A percentile compares a stretch with the other conserved stretches of the same genome.
Conservation (phyloP, 2,113 vertebrate genomes). For the Tachycineta bicolor region DNA sequence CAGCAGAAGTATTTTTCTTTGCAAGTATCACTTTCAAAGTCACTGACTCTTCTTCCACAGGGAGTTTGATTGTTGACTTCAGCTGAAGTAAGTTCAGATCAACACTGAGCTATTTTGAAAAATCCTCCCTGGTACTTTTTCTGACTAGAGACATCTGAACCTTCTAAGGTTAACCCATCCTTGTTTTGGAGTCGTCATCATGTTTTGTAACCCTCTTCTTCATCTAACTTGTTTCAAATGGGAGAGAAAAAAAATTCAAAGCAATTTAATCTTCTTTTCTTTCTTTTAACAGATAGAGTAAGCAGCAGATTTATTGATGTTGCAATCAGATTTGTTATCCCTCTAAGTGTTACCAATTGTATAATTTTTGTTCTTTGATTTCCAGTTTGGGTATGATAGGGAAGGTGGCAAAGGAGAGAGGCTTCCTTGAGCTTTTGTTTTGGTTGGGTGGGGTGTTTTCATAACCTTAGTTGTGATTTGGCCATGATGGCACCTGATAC, state of each 20-base stretch:
- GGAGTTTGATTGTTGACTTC: constrained; percentile 55
- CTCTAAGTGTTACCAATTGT: background rate
- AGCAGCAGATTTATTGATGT: background rate
- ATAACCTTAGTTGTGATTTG: background rate
- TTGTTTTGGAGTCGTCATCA: background rate
- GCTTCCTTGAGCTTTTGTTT: background rate
- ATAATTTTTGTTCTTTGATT: background rate
- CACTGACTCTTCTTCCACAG: constrained; percentile 41
- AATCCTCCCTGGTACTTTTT: constrained; percentile 29
- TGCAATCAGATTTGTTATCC: background rate
- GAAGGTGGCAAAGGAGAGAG: background rate
- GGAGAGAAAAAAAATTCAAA: background rate
- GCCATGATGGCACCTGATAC: background rate
- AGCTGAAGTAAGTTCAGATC: constrained; percentile 33
- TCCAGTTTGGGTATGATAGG: background rate
- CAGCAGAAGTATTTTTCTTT: constrained; percentile 35
- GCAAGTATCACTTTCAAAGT: constrained; percentile 57
- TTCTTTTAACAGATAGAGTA: background rate
- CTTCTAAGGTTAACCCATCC: background rate
- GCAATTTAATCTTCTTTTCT: background rate
- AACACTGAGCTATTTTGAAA: constrained; percentile 43
- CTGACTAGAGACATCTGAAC: constrained; percentile 8
- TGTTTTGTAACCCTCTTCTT: background rate
- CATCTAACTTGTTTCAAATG: background rate
- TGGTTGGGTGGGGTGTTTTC: background rate